Conservation (phyloP, 92 coral and sea anemone species). For the Virgularia gustaviana region DNA sequence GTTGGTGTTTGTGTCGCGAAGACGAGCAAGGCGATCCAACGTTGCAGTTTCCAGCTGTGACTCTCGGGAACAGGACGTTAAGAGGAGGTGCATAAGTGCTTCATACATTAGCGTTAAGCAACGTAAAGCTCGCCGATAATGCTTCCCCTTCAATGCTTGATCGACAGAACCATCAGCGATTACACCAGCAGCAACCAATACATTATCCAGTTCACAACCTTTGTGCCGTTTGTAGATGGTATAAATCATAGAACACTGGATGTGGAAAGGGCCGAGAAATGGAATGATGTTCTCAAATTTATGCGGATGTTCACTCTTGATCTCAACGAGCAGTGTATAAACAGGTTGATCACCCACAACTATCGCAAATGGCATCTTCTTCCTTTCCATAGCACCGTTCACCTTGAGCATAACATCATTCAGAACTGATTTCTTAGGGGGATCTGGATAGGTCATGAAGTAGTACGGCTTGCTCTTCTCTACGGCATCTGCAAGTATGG, state of each 20-base stretch:
- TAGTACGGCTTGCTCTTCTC: slow-evolving; percentile 18
- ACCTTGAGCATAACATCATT: slow-evolving; percentile 17
- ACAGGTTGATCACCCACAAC: slow-evolving; percentile 26
- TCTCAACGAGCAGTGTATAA: slow-evolving; percentile 17
- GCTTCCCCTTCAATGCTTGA: slow-evolving; percentile 26
- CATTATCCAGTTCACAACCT: slow-evolving; percentile 1
- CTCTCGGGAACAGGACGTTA: background rate
- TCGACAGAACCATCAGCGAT: slow-evolving; percentile 30
- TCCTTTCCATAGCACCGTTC: background rate
- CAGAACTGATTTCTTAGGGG: slow-evolving; percentile 14
- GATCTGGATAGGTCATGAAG: slow-evolving; percentile 22
- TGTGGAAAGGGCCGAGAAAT: slow-evolving; percentile 29
- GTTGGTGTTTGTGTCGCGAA: slow-evolving; percentile 8
- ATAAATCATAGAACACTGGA: slow-evolving; percentile 14
- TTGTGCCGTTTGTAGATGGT: slow-evolving; percentile 15
- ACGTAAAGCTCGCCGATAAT: slow-evolving; percentile 18
- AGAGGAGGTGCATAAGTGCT: slow-evolving; percentile 8
- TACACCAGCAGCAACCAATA: slow-evolving; percentile 28
- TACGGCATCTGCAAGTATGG: background rate
- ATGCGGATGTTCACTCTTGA: slow-evolving; percentile 16
- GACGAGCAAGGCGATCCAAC: background rate
- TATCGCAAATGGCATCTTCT: slow-evolving; percentile 19
- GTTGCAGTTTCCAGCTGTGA: slow-evolving; percentile 15
- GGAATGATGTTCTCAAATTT: slow-evolving; percentile 19
- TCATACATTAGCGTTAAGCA: slow-evolving; percentile 25